Conservation (phyloP, 2,888 invertebrate species). For the Drosophila phalerata region DNA sequence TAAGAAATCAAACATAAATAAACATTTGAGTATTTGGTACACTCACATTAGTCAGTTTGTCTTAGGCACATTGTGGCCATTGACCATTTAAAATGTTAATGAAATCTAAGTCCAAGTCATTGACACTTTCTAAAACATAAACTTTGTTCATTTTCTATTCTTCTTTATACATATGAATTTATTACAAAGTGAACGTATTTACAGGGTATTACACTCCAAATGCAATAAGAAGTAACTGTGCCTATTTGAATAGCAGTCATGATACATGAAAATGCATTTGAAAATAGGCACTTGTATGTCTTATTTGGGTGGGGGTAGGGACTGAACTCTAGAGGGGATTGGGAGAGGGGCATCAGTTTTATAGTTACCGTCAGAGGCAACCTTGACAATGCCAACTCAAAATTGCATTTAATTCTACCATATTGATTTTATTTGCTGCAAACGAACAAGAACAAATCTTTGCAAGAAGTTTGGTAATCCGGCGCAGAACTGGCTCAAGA, state of each 20-base stretch:
- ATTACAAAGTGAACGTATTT: too few relatives aligned
- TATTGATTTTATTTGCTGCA: conserved; percentile 74
- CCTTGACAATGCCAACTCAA: conserved; percentile 44
- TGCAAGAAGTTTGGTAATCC: not conserved
- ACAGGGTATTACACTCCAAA: too few relatives aligned
- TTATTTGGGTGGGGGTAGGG: not conserved
- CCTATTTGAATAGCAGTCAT: conserved; percentile 2
- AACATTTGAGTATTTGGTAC: not conserved
- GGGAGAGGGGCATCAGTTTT: not conserved
- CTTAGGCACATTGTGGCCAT: conserved; percentile 20
- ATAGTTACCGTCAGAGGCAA: conserved; percentile 1
- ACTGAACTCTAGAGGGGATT: not conserved
- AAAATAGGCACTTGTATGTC: conserved; percentile 9
- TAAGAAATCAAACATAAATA: conserved; percentile 29
- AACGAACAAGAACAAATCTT: conserved; percentile 39
- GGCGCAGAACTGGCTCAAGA: not conserved
- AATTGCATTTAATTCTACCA: conserved; percentile 60
- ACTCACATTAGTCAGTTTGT: not conserved
- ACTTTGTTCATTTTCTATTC: too few relatives aligned
- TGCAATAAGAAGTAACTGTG: not conserved
- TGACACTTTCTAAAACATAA: not conserved
- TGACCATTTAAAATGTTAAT: too few relatives aligned
- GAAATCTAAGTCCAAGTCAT: not conserved
- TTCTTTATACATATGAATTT: too few relatives aligned
- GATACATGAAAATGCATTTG: conserved; percentile 10